Conservation (phyloP, 2,888 invertebrate species). For the Andrena chrysosceles region DNA sequence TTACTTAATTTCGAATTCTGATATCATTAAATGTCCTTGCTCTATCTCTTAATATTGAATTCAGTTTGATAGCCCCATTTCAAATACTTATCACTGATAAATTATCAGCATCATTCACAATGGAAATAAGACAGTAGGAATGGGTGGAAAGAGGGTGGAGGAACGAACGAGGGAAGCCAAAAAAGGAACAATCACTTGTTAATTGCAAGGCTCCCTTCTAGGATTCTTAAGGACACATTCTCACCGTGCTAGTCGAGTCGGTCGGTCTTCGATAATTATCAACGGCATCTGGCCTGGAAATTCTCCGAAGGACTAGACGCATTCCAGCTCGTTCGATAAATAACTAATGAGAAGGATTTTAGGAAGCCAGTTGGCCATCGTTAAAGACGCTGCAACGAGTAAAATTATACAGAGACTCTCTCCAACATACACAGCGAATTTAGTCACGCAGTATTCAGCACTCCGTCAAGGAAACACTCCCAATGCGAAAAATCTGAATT, state of each 20-base stretch:
- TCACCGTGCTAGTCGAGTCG: neutral
- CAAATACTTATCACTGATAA: too few relatives aligned
- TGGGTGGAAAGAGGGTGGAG: neutral
- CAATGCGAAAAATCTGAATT: too few relatives aligned
- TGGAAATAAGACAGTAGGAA: neutral
- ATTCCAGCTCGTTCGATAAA: neutral
- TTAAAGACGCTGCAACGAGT: slow-evolving; percentile 30
- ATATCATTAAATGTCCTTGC: too few relatives aligned
- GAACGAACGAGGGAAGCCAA: neutral
- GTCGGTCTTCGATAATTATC: slow-evolving; percentile 20
- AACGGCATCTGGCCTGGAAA: neutral
- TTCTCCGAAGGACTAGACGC: slow-evolving; percentile 3
- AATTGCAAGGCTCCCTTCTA: neutral
- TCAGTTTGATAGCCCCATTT: neutral
- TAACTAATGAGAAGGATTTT: slow-evolving; percentile 49
- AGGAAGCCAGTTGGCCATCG: slow-evolving; percentile 14
- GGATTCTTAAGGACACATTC: neutral
- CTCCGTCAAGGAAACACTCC: too few relatives aligned
- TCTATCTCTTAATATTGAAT: neutral
- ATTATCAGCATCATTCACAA: too few relatives aligned
- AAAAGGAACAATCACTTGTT: slow-evolving; percentile 2
- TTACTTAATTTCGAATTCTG: too few relatives aligned
- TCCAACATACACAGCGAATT: too few relatives aligned
- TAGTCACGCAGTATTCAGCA: too few relatives aligned
- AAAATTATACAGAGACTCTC: too few relatives aligned